Evolutionary conservation across 2,888 invertebrate species (phyloP).

Genomic region (Schrankia costaestrigalis): DNA sequence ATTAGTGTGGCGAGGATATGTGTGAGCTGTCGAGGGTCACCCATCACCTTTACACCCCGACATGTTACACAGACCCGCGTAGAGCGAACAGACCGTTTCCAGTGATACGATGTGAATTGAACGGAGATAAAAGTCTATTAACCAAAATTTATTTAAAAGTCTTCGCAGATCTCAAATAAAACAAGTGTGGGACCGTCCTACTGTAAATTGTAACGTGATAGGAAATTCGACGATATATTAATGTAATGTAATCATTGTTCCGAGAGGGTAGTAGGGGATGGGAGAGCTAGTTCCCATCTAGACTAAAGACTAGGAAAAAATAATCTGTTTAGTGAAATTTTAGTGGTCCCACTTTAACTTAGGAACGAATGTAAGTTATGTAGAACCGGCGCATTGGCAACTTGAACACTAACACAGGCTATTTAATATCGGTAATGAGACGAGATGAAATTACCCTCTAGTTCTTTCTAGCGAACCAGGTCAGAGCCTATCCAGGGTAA

Average conservation of each 20-base stretch:
- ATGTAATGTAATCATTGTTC: slow-evolving; percentile 35
- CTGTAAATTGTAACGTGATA: slow-evolving; percentile 70
- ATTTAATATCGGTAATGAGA: not conserved
- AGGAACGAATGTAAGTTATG: slow-evolving; percentile 46
- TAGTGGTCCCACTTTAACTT: slow-evolving; percentile 62
- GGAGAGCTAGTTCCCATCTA: slow-evolving; percentile 62
- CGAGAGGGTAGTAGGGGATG: slow-evolving; percentile 44
- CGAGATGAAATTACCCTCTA: too few species aligned
- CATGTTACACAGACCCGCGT: slow-evolving; percentile 2
- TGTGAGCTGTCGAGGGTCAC: slow-evolving; percentile 13
- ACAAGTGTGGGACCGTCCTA: slow-evolving; percentile 79
- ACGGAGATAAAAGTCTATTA: slow-evolving; percentile 38
- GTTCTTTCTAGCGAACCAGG: too few species aligned
- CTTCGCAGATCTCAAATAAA: slow-evolving; percentile 70
- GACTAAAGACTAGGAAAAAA: slow-evolving; percentile 68
- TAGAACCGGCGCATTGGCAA: slow-evolving; percentile 64
- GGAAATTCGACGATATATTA: slow-evolving; percentile 56
- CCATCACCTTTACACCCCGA: not conserved
- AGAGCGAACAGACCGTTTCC: slow-evolving; percentile 43
- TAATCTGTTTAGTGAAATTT: slow-evolving; percentile 64
- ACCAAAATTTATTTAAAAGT: slow-evolving; percentile 57
- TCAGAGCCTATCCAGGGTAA: too few species aligned
- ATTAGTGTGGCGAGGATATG: slow-evolving; percentile 44
- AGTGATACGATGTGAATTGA: slow-evolving; percentile 68
- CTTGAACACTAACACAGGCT: slow-evolving; percentile 37